Conservation (phyloP, 2,797 vertebrate species). For the Hipposideros larvatus region DNA sequence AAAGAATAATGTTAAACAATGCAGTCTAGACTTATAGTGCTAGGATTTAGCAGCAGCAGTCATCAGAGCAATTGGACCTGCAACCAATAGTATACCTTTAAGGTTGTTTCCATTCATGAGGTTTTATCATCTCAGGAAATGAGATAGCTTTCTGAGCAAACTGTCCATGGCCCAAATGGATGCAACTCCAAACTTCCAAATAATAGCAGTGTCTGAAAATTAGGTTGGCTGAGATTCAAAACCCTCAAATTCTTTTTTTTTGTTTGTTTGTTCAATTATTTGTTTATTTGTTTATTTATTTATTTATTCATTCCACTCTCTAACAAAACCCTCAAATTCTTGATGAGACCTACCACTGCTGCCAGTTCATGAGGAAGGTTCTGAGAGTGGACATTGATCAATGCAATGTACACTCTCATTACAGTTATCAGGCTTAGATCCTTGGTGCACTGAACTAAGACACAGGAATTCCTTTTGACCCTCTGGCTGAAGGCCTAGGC, state of each 20-base stretch:
- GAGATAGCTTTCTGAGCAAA: slow-evolving; percentile 6
- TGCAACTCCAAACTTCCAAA: not conserved
- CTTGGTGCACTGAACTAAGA: not conserved
- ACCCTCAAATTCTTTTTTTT: not conserved
- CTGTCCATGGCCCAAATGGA: not conserved
- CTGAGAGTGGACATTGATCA: too few species aligned
- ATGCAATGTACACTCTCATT: not conserved
- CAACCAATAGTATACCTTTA: not conserved
- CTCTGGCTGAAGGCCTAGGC: not conserved
- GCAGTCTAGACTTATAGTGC: not conserved
- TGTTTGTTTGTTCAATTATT: too few species aligned
- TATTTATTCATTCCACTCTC: too few species aligned
- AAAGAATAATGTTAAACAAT: slow-evolving; percentile 19
- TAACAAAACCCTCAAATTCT: not conserved
- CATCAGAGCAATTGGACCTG: not conserved
- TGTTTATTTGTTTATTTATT: too few species aligned
- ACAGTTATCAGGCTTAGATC: not conserved
- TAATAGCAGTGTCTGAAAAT: not conserved
- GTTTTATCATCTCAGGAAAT: slow-evolving; percentile 14
- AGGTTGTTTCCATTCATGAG: not conserved
- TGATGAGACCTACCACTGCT: not conserved
- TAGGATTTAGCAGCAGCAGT: not conserved
- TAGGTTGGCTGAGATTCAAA: slow-evolving; percentile 14
- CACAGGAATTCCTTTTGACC: not conserved
- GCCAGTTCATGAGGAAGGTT: not conserved